Conservation (phyloP, 2,797 vertebrate genomes). For the Calcarius lapponicus region DNA sequence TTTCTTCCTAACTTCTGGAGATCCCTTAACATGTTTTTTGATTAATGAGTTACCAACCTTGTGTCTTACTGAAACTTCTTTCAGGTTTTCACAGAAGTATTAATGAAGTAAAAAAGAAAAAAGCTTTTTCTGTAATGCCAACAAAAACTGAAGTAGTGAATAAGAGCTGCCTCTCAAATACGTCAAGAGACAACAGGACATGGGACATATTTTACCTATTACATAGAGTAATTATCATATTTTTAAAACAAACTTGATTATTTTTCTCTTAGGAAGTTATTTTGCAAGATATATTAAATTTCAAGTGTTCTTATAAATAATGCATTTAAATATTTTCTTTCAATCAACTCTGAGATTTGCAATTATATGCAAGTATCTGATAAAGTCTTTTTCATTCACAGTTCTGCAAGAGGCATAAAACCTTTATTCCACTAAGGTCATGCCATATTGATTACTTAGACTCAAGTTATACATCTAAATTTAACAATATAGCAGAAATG, state of each 20-base stretch:
- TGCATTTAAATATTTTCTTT: neutral
- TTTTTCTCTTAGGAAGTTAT: neutral
- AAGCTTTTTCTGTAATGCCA: neutral
- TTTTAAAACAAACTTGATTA: neutral
- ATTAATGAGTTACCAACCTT: neutral
- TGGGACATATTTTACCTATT: neutral
- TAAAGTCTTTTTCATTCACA: neutral
- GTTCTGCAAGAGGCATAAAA: neutral
- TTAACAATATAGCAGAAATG: neutral
- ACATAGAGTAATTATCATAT: neutral
- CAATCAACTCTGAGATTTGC: neutral
- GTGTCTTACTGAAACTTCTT: neutral
- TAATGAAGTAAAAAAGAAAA: neutral
- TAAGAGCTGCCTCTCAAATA: neutral
- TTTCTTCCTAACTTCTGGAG: neutral
- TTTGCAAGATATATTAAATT: neutral
- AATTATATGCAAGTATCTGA: neutral
- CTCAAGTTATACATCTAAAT: neutral
- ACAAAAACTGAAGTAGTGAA: neutral
- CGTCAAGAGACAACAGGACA: neutral
- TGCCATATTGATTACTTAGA: neutral
- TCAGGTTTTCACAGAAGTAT: neutral
- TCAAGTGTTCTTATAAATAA: neutral
- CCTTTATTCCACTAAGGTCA: neutral
- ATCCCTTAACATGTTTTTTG: neutral